Evolutionary conservation across 2,888 invertebrate species (phyloP).

Genomic region (Capitulum mitella): DNA sequence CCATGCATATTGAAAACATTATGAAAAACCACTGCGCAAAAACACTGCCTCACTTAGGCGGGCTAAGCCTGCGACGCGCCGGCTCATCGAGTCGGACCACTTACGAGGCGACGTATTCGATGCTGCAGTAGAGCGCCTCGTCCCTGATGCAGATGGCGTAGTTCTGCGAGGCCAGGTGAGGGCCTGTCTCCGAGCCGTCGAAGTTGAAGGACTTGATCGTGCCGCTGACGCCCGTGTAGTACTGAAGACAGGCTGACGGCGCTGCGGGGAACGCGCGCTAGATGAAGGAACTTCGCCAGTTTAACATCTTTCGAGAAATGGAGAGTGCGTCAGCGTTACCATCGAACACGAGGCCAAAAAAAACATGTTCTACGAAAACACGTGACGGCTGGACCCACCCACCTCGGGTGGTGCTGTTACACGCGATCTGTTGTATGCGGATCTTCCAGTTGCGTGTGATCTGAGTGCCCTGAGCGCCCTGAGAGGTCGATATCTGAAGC

Average conservation of each 20-base stretch:
- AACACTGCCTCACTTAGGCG: too few relatives aligned
- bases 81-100: background rate
- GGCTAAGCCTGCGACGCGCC: too few relatives aligned
- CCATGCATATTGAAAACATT: too few relatives aligned
- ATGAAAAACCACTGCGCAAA: too few relatives aligned
- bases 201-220: constrained; percentile 16
- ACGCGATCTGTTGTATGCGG: constrained; percentile 26
- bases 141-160: constrained; percentile 23
- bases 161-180: constrained; percentile 11
- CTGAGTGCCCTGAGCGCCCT: background rate
- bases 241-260: constrained; percentile 18
- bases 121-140: constrained; percentile 23
- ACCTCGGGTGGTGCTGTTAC: constrained; percentile 23
- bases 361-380: too few relatives aligned
- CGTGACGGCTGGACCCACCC: too few relatives aligned
- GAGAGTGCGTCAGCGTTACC: too few relatives aligned
- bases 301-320: too few relatives aligned
- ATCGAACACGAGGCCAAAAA: too few relatives aligned
- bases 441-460: constrained; percentile 24
- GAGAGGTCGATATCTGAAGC: constrained; percentile 19
- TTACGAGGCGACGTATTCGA: constrained; percentile 3
- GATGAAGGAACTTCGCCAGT: too few relatives aligned
- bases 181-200: background rate
- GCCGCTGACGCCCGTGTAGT: constrained; percentile 19
- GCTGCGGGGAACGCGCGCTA: background rate